Evolutionary conservation across 2,113 vertebrate species (phyloP).

Genomic region (Helogale parvula): DNA sequence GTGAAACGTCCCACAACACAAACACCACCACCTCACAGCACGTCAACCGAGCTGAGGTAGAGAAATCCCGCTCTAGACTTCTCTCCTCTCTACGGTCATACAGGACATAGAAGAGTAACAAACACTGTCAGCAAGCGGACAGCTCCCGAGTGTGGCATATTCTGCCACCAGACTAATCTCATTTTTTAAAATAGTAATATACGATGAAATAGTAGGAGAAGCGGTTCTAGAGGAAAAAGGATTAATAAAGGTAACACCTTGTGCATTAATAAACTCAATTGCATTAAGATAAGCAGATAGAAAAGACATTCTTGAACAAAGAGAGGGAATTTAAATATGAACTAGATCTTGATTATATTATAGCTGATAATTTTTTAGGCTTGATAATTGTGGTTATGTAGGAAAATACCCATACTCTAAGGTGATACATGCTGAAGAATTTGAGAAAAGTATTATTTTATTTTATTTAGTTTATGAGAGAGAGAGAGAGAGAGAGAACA

Average conservation of each 20-base stretch:
- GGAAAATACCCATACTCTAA: neutral
- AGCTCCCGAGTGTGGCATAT: neutral
- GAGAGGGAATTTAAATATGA: neutral
- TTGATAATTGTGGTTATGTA: neutral
- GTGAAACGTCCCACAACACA: neutral
- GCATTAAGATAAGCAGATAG: neutral
- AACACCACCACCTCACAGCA: neutral
- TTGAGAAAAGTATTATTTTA: neutral
- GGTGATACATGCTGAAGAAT: neutral
- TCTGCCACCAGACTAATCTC: neutral
- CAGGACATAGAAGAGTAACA: neutral
- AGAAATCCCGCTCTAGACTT: neutral
- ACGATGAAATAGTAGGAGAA: neutral
- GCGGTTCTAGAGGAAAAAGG: neutral
- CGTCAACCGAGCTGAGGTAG: neutral
- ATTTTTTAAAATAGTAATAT: neutral
- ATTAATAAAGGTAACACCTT: neutral
- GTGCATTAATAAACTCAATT: neutral
- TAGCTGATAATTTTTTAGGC: neutral
- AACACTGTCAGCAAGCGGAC: neutral
- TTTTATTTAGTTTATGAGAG: too few species aligned
- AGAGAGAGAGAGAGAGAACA: too few species aligned
- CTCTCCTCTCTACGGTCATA: neutral
- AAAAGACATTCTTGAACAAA: neutral
- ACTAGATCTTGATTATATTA: neutral